Evolutionary conservation across 1,140 invertebrate species (phyloP).

Genomic region (Anastrepha ludens): DNA sequence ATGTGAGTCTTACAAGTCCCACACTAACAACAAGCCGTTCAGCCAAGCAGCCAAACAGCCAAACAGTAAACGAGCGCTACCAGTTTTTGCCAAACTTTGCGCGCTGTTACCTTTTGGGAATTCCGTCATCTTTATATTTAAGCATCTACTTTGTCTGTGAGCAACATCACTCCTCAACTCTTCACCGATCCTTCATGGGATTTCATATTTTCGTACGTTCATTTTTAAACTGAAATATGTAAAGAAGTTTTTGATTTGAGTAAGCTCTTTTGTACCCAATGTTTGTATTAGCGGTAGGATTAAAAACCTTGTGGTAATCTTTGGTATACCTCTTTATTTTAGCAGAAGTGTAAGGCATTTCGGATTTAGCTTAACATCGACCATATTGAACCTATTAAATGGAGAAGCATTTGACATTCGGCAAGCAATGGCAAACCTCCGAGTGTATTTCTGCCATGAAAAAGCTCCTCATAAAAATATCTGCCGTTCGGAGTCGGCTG

Average conservation of each 20-base stretch:
- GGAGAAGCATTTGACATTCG: too few species aligned
- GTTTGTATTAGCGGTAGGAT: too few species aligned
- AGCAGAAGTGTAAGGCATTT: too few species aligned
- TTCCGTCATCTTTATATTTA: conserved; percentile 51
- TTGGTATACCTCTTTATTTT: too few species aligned
- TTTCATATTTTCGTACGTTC: not conserved
- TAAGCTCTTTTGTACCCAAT: not conserved
- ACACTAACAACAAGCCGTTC: not conserved
- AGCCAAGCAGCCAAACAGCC: not conserved
- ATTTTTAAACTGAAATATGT: not conserved
- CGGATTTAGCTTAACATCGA: too few species aligned
- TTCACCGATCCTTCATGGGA: not conserved
- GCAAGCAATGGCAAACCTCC: too few species aligned
- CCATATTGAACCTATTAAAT: too few species aligned
- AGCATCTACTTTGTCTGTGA: conserved; percentile 34
- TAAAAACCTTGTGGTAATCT: too few species aligned
- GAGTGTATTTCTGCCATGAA: too few species aligned
- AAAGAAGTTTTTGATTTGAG: not conserved
- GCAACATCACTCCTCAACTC: not conserved
- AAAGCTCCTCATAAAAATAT: too few species aligned
- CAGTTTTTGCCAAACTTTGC: conserved; percentile 28
- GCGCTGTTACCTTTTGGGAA: conserved; percentile 51
- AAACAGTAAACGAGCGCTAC: not conserved
- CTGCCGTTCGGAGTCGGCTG: too few species aligned
- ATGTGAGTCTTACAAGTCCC: conserved; percentile 3